phyloP scores from a whole-genome alignment of 2,113 vertebrate species.

The Vulpes lagopus region DNA sequence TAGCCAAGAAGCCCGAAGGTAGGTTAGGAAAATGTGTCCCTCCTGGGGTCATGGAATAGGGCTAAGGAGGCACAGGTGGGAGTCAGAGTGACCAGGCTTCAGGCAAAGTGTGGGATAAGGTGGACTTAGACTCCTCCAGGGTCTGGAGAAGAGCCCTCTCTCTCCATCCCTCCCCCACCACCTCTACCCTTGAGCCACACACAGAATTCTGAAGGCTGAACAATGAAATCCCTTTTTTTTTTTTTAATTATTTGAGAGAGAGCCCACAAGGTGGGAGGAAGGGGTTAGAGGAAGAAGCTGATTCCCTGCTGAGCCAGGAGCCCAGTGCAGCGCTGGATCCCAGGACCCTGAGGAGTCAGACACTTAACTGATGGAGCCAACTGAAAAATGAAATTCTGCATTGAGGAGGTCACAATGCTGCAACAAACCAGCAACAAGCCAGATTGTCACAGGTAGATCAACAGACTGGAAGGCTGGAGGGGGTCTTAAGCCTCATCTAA shows the following conservation, averaged over 20 bases:
- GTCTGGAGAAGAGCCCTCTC: not conserved
- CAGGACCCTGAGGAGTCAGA: not conserved
- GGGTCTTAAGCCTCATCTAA: not conserved
- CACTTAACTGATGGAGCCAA: not conserved
- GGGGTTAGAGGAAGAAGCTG: not conserved
- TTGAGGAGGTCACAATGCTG: not conserved
- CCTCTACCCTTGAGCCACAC: not conserved
- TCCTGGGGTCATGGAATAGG: not conserved
- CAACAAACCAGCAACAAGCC: not conserved
- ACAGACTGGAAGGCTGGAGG: not conserved
- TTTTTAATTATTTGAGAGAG: not conserved
- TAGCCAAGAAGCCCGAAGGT: too few species aligned
- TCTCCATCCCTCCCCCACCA: not conserved
- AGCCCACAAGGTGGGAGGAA: not conserved
- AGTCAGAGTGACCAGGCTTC: not conserved
- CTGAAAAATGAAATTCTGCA: not conserved
- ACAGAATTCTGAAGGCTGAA: not conserved
- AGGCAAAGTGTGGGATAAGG: not conserved
- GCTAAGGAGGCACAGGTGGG: not conserved
- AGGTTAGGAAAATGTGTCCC: not conserved
- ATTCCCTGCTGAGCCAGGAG: not conserved
- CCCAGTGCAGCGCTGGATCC: not conserved
- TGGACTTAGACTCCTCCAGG: not conserved
- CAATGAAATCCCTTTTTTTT: not conserved
- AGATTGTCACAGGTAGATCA: fast-evolving